A percentile compares a stretch with the other conserved stretches of the same genome.
Conservation (phyloP, 2,113 vertebrate genomes). For the Nerophis ophidion region DNA sequence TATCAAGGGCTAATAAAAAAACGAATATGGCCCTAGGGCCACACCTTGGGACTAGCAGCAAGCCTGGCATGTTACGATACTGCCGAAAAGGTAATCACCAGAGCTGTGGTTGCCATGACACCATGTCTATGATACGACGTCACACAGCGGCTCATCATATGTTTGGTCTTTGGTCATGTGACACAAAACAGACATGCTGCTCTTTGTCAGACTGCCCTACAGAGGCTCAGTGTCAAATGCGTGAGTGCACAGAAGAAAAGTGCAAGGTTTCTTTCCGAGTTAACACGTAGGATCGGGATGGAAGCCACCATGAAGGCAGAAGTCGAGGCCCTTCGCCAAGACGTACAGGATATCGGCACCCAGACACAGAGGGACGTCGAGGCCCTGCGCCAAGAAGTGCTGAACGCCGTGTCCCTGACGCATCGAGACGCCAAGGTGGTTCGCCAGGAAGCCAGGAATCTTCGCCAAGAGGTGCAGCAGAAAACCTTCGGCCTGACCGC, state of each 20-base stretch:
- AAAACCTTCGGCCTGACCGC: background rate
- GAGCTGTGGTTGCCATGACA: conserved; percentile 1
- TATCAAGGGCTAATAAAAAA: no score
- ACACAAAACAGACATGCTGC: background rate
- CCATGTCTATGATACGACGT: background rate
- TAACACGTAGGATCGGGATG: background rate
- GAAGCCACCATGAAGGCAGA: background rate
- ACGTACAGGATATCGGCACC: background rate
- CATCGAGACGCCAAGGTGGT: background rate
- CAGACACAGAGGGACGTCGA: background rate
- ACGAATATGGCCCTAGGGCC: no score
- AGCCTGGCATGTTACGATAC: no score
- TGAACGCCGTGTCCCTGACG: background rate
- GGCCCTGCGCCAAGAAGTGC: background rate
- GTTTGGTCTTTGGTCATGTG: background rate
- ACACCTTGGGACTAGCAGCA: no score
- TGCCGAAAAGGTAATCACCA: background rate
- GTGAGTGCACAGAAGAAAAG: background rate
- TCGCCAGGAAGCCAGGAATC: background rate
- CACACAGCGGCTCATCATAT: conserved; percentile 5
- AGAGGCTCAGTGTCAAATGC: background rate
- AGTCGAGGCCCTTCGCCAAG: background rate
- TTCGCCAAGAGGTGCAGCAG: conserved; percentile 6
- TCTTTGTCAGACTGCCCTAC: background rate
- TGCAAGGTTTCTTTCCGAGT: background rate